Percentiles rank a stretch among this genome's conserved stretches.
These are phyloP conservation scores for Symphodus melops DNA, from an alignment of 2,113 vertebrate genomes.

Conservation along the genomic window DNA sequence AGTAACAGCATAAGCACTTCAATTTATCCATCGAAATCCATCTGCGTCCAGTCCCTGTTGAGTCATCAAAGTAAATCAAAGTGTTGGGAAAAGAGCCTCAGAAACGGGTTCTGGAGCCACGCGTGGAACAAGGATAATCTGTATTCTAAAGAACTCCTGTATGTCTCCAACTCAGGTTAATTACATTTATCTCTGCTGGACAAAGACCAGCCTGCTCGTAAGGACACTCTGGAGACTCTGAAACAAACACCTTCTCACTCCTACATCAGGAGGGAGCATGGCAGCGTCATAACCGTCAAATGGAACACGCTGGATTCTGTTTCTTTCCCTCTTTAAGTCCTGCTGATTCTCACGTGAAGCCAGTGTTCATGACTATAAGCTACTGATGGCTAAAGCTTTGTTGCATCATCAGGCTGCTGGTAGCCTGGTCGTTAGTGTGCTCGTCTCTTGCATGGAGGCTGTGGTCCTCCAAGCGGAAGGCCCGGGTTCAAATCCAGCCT, in stretches of 20 bases:
- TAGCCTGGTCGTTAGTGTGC: no score
- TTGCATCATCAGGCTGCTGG: no score
- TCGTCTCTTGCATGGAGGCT: no score
- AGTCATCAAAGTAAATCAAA: constrained; percentile 55
- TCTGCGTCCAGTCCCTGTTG: constrained; percentile 21
- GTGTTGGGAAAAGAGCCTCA: constrained; percentile 8
- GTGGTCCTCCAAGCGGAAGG: no score
- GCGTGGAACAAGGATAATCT: no score
- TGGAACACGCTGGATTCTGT: not conserved
- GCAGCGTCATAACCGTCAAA: not conserved
- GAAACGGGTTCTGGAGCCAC: not conserved
- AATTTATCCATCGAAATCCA: constrained; percentile 58
- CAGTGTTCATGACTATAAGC: no score
- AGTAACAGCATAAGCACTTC: constrained; percentile 58
- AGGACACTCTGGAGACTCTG: not conserved
- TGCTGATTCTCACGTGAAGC: no score
- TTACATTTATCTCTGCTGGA: not conserved
- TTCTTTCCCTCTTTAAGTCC: no score
- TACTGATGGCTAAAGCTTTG: no score
- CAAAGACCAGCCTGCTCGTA: not conserved
- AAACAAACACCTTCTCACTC: not conserved
- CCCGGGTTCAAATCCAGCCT: no score
- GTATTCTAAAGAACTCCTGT: no score
- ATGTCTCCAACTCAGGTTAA: constrained; percentile 29
- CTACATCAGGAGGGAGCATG: not conserved